Base-by-base conservation (phyloP, 64 coral and sea anemone genomes). In the Acropora tenuis region DNA sequence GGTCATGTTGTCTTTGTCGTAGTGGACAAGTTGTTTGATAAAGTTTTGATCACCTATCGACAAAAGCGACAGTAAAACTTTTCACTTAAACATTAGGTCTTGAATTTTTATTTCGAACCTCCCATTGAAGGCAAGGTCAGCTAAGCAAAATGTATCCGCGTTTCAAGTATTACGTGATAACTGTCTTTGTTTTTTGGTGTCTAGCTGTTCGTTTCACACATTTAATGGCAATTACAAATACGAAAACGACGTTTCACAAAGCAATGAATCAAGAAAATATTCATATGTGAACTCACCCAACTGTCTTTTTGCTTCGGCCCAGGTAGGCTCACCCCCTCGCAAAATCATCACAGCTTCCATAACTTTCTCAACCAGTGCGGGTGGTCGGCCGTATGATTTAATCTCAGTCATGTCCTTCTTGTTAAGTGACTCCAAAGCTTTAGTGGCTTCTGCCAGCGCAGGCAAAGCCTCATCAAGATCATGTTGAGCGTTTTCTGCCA, bases 321-420 rank as follows among this genome's bases (percentile, higher is more conserved):
- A 99, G 3, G 97, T 99, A 5, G 97, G 97, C 86, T 99, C 97
- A 15, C 68, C 74, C n/a, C 94, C 94, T 69, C 97, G 79, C 46
- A 99, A 74, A 20, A 99, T 99, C 97, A 99, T 99, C 2, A 99
- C 97, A 17, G 97, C 97, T 80, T 99, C 97, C 97, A 99, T 99
- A 5, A 99, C 94, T 80, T 96, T 99, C 53, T 99, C 97, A 8
- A 99, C 97, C 88, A 99, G 61, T 4, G 97, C 97, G 20, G 97
- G 97, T 0, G 97, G 97, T 8, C 94, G 77, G 47, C 94, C 97
- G 69, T 99, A 99, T 19, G 97, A 99, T 87, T 99, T 99, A 45
- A 99, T 99, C 55, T 99, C 97, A 9, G 97, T 99, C 97, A 99
- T 99, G 67, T 99, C 97, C 15, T 99, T 99, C 89, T 99, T 99